These are phyloP conservation scores for Bradypodion ventrale DNA, from an alignment of 2,797 vertebrate genomes.

Conservation along the genomic window DNA sequence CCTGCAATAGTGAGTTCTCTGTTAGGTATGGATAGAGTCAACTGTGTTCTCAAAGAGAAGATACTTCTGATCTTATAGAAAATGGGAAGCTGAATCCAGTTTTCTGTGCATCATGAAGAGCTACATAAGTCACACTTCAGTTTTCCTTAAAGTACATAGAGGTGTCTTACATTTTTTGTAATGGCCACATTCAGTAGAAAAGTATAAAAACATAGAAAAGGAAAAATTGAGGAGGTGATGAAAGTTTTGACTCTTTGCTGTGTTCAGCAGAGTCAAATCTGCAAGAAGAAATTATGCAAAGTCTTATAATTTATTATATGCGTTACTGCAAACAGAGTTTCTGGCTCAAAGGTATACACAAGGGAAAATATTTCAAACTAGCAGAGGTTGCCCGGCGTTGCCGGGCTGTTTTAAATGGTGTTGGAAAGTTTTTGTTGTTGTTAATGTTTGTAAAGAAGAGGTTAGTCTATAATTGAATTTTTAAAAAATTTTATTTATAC, in stretches of 20 bases:
- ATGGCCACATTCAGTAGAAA: neutral
- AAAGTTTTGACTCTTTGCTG: neutral
- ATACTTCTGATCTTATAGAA: neutral
- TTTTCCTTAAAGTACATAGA: neutral
- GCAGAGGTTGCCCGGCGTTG: too few relatives aligned
- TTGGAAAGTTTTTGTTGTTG: too few relatives aligned
- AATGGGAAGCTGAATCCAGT: neutral
- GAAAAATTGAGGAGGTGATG: neutral
- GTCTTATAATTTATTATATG: constrained; percentile 14
- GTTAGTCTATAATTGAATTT: too few relatives aligned
- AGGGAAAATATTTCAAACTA: constrained; percentile 5
- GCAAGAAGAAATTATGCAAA: neutral
- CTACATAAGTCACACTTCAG: neutral
- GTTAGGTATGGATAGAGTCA: neutral
- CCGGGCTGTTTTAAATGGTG: too few relatives aligned
- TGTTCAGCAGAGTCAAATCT: neutral
- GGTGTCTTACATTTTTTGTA: neutral
- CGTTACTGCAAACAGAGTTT: neutral
- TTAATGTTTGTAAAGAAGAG: too few relatives aligned
- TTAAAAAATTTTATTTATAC: too few relatives aligned
- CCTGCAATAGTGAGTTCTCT: neutral
- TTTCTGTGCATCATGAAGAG: neutral
- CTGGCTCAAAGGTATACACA: neutral
- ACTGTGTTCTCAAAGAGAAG: neutral
- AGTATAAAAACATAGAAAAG: neutral